These are phyloP conservation scores for Eurytoma californica DNA, from an alignment of 2,888 invertebrate species.

Conservation along the genomic window DNA sequence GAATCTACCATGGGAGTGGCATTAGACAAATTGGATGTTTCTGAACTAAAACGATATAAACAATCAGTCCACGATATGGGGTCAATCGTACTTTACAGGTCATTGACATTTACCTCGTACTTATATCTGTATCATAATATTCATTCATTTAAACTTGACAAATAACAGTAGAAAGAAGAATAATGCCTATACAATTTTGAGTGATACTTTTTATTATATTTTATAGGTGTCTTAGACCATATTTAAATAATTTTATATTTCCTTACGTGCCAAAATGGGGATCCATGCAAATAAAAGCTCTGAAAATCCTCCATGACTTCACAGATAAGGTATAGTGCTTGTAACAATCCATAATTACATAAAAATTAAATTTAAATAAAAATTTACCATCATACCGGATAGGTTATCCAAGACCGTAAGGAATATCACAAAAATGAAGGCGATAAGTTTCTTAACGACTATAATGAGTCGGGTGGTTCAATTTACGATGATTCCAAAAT, in stretches of 20 bases:
- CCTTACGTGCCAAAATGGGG: not conserved
- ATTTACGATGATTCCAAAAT: not conserved
- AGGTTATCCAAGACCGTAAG: no score
- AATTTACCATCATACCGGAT: not conserved
- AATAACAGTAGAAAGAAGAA: no score
- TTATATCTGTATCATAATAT: no score
- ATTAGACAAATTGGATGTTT: slow-evolving; percentile 66
- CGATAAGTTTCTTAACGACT: no score
- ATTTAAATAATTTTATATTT: not conserved
- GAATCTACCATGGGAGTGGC: slow-evolving; percentile 46
- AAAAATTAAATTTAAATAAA: not conserved
- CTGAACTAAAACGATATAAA: slow-evolving; percentile 77
- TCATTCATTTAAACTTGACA: no score
- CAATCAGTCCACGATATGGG: slow-evolving; percentile 77
- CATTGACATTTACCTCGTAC: no score
- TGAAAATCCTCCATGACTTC: slow-evolving; percentile 77
- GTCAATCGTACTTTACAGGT: slow-evolving; percentile 66
- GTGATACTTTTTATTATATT: no score
- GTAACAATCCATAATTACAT: not conserved
- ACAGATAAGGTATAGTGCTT: slow-evolving; percentile 74
- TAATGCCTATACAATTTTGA: no score
- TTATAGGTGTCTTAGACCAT: not conserved
- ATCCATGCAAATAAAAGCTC: slow-evolving; percentile 73
- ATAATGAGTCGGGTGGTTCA: slow-evolving; percentile 12
- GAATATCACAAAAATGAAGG: no score